Percentiles rank a stretch among this genome's conserved stretches.
phyloP scores from a whole-genome alignment of 2,113 vertebrate species.

The Gavialis gangeticus region DNA sequence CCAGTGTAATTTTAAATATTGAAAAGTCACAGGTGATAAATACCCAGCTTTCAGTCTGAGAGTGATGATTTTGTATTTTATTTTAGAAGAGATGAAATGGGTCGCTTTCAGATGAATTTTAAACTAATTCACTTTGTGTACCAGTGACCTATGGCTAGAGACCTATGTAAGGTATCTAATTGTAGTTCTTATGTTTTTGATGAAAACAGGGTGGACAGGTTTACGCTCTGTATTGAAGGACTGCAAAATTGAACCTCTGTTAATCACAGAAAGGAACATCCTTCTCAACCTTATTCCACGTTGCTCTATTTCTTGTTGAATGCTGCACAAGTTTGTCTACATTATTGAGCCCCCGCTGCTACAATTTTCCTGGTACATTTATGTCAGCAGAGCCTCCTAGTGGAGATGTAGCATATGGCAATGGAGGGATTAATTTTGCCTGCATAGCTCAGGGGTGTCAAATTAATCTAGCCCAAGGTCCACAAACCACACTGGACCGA shows the following conservation, averaged over 20 bases:
- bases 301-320: neutral
- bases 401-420: neutral
- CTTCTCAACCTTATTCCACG: neutral
- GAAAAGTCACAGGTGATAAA: neutral
- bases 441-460: too few species aligned
- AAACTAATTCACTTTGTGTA: neutral
- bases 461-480: too few species aligned
- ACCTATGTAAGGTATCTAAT: too few species aligned
- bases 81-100: neutral
- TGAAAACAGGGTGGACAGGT: neutral
- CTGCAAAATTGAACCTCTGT: neutral
- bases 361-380: neutral
- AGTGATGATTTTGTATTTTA: neutral
- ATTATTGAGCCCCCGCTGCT: neutral
- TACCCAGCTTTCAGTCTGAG: neutral
- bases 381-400: rapidly evolving
- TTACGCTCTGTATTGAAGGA: neutral
- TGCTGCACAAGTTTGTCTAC: neutral
- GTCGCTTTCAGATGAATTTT: neutral
- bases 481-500: too few species aligned
- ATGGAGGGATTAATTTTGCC: too few species aligned
- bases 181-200: neutral
- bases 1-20: neutral
- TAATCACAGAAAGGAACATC: neutral
- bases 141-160: neutral